Evolutionary conservation across 2,113 vertebrate genomes (phyloP).

Genomic region (Prunella himalayana): DNA sequence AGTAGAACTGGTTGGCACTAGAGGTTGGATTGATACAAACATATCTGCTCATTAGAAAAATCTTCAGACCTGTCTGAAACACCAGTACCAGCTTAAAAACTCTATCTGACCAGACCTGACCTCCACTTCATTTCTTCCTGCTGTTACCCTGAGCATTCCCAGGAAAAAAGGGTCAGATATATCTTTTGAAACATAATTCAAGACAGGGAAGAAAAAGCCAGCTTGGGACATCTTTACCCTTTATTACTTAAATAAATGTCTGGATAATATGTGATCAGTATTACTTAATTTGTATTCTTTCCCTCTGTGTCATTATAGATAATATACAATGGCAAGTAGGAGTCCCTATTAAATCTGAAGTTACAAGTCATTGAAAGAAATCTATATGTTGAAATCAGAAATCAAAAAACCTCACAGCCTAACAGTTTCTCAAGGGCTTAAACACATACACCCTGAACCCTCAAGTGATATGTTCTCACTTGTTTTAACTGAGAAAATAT

Average conservation of each 20-base stretch:
- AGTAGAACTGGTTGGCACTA: not conserved
- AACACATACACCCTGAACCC: not conserved
- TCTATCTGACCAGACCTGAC: not conserved
- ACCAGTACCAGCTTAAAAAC: not conserved
- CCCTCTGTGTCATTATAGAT: not conserved
- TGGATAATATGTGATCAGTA: not conserved
- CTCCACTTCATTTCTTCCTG: not conserved
- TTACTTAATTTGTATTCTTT: not conserved
- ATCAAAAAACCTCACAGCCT: not conserved
- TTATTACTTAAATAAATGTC: not conserved
- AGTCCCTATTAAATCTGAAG: not conserved
- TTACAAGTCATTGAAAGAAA: not conserved
- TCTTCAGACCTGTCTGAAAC: not conserved
- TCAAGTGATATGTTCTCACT: slow-evolving; percentile 10
- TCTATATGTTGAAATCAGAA: not conserved
- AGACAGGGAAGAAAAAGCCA: not conserved
- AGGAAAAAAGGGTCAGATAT: not conserved
- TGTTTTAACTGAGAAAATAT: slow-evolving; percentile 14
- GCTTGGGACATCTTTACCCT: not conserved
- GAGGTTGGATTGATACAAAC: not conserved
- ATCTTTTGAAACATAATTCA: not conserved
- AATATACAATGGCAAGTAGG: not conserved
- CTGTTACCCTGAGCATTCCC: not conserved
- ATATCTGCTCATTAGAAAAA: not conserved
- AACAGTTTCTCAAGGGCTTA: not conserved